Conservation (phyloP, 1,140 invertebrate species). For the Drosophila dunni region DNA sequence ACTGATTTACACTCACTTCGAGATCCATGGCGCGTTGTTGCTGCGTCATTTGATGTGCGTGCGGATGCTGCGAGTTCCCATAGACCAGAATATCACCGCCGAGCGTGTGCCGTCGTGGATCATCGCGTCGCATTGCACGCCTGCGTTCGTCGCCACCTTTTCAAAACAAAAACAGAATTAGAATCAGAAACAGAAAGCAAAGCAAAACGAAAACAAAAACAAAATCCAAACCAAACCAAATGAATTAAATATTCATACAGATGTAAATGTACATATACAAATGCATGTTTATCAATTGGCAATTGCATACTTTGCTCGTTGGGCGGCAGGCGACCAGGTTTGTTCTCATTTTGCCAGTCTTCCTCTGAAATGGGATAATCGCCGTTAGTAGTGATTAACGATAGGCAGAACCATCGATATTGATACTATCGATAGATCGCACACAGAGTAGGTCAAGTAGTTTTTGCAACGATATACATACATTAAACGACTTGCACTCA, state of each 20-base stretch:
- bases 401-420: conserved; percentile 7
- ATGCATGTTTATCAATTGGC: neutral
- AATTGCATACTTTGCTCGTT: conserved; percentile 74
- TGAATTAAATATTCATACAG: neutral
- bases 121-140: conserved; percentile 86
- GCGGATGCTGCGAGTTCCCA: conserved; percentile 85
- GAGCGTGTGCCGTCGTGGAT: conserved; percentile 89
- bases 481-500: no score
- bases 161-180: neutral
- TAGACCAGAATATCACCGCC: conserved; percentile 88
- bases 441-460: neutral
- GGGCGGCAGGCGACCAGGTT: conserved; percentile 69
- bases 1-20: conserved; percentile 86
- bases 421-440: conserved; percentile 28
- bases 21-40: conserved; percentile 89
- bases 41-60: conserved; percentile 85
- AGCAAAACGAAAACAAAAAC: neutral
- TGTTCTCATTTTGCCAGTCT: conserved; percentile 84
- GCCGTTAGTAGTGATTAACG: neutral
- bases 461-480: neutral
- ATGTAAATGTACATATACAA: neutral
- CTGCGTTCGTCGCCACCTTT: conserved; percentile 84
- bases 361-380: conserved; percentile 64
- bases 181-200: neutral
- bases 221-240: neutral